phyloP scores from a whole-genome alignment of 1,140 invertebrate species.

The Diplogasteroides magnus region DNA sequence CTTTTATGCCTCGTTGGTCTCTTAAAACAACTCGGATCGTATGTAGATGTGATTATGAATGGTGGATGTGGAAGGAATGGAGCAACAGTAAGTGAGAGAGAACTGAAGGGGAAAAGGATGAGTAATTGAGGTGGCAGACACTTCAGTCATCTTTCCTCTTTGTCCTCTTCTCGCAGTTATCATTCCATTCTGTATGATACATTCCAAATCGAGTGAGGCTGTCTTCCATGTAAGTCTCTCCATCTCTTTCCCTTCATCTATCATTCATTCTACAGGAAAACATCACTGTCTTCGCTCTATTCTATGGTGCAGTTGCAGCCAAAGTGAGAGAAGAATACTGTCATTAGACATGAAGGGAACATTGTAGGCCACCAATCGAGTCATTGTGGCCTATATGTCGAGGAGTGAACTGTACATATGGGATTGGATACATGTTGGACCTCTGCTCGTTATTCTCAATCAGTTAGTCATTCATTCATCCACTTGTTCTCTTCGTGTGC shows the following conservation, averaged over 20 bases:
- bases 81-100: conserved; percentile 67
- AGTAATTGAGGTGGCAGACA: conserved; percentile 67
- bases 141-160: conserved; percentile 89
- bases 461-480: conserved; percentile 89
- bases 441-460: conserved; percentile 86
- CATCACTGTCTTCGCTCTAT: conserved; percentile 82
- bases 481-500: conserved; percentile 73
- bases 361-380: conserved; percentile 86
- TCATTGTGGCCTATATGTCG: conserved; percentile 96
- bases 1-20: conserved; percentile 20
- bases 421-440: conserved; percentile 83
- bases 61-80: conserved; percentile 94
- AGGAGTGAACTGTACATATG: conserved; percentile 93
- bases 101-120: background rate
- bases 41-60: conserved; percentile 62
- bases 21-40: conserved; percentile 39
- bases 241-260: too few relatives aligned
- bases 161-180: conserved; percentile 85
- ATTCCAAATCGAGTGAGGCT: conserved; percentile 78
- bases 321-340: conserved; percentile 60
- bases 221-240: conserved; percentile 66
- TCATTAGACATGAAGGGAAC: background rate
- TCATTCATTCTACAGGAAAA: conserved; percentile 76
- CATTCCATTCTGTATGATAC: conserved; percentile 84
- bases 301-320: conserved; percentile 87